A percentile compares a stretch with the other conserved stretches of the same genome.
Evolutionary conservation across 2,888 invertebrate genomes (phyloP).

Genomic region (Drosophila neoperkinsi): DNA sequence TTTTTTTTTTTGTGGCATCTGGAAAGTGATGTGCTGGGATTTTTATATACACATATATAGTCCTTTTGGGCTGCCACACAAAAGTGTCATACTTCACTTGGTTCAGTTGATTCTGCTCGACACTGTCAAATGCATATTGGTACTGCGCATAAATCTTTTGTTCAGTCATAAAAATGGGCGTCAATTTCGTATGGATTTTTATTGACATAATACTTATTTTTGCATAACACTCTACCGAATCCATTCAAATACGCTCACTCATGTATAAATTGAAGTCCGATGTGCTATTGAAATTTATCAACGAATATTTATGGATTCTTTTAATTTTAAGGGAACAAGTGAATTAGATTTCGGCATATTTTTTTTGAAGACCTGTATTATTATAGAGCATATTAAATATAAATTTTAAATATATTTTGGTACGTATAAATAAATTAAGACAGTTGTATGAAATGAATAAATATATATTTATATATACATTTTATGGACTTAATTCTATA

Average conservation of each 20-base stretch:
- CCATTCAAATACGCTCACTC: not conserved
- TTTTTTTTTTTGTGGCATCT: constrained; percentile 24
- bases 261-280: not conserved
- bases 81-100: constrained; percentile 48
- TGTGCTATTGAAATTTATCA: not conserved
- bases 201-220: constrained; percentile 35
- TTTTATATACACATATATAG: constrained; percentile 14
- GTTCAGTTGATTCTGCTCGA: constrained; percentile 26
- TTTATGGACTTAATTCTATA: not conserved
- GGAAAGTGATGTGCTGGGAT: constrained; percentile 33
- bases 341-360: not conserved
- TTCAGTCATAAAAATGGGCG: constrained; percentile 48
- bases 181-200: constrained; percentile 39
- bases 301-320: not conserved
- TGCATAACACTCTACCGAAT: constrained; percentile 3
- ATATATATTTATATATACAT: not conserved
- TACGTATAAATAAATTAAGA: not conserved
- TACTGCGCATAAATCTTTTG: constrained; percentile 65
- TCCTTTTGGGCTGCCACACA: constrained; percentile 25
- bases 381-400: not conserved
- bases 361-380: not conserved
- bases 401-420: not conserved
- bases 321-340: not conserved
- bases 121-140: constrained; percentile 73
- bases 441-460: not conserved